phyloP scores from a whole-genome alignment of 1,140 invertebrate species.

The Bilobella aurantiaca region DNA sequence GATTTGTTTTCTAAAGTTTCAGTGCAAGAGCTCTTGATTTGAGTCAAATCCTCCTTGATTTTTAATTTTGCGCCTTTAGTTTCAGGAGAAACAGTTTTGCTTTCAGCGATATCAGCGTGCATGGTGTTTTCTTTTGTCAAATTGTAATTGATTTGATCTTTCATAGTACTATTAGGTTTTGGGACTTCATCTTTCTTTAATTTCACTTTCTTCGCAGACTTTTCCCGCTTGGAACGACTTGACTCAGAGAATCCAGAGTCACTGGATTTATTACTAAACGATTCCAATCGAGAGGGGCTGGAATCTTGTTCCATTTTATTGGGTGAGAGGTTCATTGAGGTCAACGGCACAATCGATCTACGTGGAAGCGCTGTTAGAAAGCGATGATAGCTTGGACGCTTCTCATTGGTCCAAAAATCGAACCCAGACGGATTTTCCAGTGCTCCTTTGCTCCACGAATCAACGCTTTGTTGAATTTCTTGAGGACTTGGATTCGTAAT shows the following conservation, averaged over 20 bases:
- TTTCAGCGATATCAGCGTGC: too few species aligned
- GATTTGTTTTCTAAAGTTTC: too few species aligned
- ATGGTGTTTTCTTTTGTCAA: too few species aligned
- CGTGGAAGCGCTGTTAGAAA: background rate
- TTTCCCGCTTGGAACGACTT: background rate
- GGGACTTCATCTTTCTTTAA: background rate
- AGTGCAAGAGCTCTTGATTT: too few species aligned
- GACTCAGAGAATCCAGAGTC: constrained; percentile 3
- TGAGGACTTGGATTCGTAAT: background rate
- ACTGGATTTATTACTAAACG: background rate
- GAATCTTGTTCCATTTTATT: background rate
- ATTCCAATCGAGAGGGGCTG: background rate
- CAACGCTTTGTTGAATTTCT: too few species aligned
- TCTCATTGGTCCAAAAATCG: background rate
- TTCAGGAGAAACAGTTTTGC: too few species aligned
- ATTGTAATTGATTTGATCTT: too few species aligned
- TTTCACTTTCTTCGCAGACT: background rate
- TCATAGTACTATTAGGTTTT: background rate
- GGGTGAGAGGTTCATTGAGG: background rate
- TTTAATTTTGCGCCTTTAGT: too few species aligned
- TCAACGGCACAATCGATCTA: background rate
- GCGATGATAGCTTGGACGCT: background rate
- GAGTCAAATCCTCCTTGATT: too few species aligned
- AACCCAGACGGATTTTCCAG: too few species aligned
- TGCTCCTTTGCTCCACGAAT: background rate